phyloP scores from a whole-genome alignment of 2,888 invertebrate species.

The Tupiocoris notatus region DNA sequence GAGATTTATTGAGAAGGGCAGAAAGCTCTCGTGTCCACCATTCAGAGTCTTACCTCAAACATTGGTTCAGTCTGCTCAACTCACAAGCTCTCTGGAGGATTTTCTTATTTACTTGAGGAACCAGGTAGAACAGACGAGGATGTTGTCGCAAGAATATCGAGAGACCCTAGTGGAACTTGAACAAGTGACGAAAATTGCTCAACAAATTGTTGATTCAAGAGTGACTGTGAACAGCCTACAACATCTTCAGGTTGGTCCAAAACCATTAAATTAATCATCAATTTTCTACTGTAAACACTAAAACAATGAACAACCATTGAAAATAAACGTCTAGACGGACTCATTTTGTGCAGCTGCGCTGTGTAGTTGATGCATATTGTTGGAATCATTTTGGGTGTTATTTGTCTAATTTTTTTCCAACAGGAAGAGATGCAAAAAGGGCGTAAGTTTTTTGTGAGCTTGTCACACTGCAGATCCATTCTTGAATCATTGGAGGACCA shows the following conservation, averaged over 20 bases:
- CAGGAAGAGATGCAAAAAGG: slow-evolving; percentile 77
- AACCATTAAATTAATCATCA: no score
- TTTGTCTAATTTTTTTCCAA: no score
- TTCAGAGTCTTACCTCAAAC: slow-evolving; percentile 17
- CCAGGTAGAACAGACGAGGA: slow-evolving; percentile 69
- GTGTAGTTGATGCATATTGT: no score
- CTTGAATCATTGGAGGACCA: slow-evolving; percentile 82
- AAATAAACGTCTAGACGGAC: no score
- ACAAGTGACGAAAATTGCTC: slow-evolving; percentile 81
- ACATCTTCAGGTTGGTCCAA: slow-evolving; percentile 67
- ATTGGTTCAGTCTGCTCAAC: slow-evolving; percentile 38
- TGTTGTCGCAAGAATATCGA: slow-evolving; percentile 81
- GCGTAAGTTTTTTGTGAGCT: slow-evolving; percentile 81
- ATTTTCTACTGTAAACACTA: no score
- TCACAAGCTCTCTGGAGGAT: slow-evolving; percentile 59
- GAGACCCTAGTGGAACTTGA: slow-evolving; percentile 83
- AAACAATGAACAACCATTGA: no score
- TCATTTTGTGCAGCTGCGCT: no score
- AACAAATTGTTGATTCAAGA: slow-evolving; percentile 74
- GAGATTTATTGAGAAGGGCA: slow-evolving; percentile 21
- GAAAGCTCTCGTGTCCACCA: slow-evolving; percentile 23
- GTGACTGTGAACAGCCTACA: slow-evolving; percentile 72
- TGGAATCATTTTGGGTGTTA: no score
- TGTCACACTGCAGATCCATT: slow-evolving; percentile 83
- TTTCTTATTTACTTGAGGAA: slow-evolving; percentile 71